phyloP scores from a whole-genome alignment of 2,113 vertebrate species.

The Elgaria multicarinata region DNA sequence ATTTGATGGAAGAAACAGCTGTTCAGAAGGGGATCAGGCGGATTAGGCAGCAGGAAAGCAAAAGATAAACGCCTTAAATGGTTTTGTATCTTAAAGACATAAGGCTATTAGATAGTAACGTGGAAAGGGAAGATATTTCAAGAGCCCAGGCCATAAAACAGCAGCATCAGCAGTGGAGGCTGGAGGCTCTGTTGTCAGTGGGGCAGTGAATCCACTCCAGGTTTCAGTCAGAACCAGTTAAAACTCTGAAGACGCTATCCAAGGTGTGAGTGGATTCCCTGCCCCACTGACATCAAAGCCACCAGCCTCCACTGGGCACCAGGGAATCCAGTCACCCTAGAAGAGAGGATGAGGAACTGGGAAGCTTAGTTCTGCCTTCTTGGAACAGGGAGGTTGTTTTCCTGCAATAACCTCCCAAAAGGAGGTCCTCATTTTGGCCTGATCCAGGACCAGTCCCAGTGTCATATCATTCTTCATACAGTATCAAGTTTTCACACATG shows the following conservation, averaged over 20 bases:
- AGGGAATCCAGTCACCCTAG: not conserved
- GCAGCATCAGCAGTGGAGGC: no score
- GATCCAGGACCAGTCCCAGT: not conserved
- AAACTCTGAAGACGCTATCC: no score
- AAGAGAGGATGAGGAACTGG: not conserved
- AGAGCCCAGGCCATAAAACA: not conserved
- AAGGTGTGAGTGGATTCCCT: no score
- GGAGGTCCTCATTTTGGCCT: not conserved
- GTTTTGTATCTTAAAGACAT: conserved; percentile 43
- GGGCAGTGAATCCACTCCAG: no score
- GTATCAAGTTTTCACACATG: not conserved
- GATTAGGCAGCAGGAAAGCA: conserved; percentile 39
- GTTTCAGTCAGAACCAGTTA: no score
- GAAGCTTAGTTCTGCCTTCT: not conserved
- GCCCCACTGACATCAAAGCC: no score
- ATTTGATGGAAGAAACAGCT: conserved; percentile 22
- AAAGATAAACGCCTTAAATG: conserved; percentile 41
- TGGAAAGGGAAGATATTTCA: conserved; percentile 6
- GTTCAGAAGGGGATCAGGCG: conserved; percentile 16
- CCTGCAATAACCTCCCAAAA: not conserved
- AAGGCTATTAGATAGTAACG: conserved; percentile 34
- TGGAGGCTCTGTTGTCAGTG: no score
- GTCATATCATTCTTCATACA: not conserved
- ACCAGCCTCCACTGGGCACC: no score
- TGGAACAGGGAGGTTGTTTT: not conserved